Base-by-base conservation (phyloP, 1,140 invertebrate genomes). In the roundworm (Caenorhabditis elegans) region DNA sequence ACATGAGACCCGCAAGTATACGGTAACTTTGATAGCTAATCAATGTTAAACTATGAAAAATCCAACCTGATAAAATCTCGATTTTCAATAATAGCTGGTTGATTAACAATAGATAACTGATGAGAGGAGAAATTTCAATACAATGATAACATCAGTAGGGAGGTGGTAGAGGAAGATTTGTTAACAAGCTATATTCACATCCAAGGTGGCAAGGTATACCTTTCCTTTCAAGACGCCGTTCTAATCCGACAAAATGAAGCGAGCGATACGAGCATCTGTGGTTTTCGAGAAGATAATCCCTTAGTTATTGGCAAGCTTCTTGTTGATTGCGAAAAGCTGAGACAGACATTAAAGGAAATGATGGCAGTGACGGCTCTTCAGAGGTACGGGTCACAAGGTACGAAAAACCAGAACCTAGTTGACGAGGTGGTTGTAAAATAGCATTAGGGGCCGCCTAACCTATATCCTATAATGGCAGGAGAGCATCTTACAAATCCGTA, bases 231-330 rank as follows among this genome's bases (percentile, higher is more conserved):
- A 39, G 28, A 15, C n/a, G n/a, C 34, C 34, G 60, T 70, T 70
- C 60, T 70, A 70, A 70, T 70, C 60, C 60, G 11, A 39, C 26
- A 70, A 43, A 70, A 70, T 70, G 60, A 70, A 70, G 34, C 28
- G 34, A 70, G 60, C 60, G 60, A 19, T 39, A 70, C 34, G 34
- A 70, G 60, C 60, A 39, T 39, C 34, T 31, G 11, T 17, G 60
- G 60, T 70, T 70, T 70, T 28, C 60, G 19, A 70, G 22, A 26
- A 70, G 60, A 70, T 70, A 70, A 70, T 70, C 60, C 60, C n/a
- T 70, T 70, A 39, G 60, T 70, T 70, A 70, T 70, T 39, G 34
- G 28, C 4, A 28, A 17, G 6, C 31, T 26, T 70, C 60, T 36
- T 70, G 60, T 39, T 39, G 60, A 70, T 70, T 70, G 60, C 28